phyloP scores from a whole-genome alignment of 2,888 invertebrate species.

The Labia minor region DNA sequence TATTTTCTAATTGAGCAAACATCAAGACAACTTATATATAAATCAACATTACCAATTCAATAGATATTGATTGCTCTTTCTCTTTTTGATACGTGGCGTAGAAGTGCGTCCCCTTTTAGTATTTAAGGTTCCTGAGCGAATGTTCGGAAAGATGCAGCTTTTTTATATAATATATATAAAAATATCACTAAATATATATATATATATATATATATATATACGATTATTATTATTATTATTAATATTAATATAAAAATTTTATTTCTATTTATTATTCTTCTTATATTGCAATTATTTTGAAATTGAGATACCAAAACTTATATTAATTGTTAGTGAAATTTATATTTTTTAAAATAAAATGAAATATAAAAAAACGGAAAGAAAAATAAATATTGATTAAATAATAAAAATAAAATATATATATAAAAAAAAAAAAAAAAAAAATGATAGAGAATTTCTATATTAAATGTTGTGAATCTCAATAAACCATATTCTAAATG shows the following conservation, averaged over 20 bases:
- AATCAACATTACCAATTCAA: background rate
- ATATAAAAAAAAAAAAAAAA: no score
- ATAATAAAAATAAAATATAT: no score
- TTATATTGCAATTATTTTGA: no score
- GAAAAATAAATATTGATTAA: no score
- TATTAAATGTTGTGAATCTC: conserved; percentile 8
- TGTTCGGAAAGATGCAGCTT: background rate
- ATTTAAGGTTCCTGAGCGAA: background rate
- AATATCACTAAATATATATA: background rate
- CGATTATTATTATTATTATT: background rate
- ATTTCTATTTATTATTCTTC: no score
- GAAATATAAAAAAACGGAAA: no score
- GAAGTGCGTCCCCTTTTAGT: conserved; percentile 1
- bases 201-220: conserved; percentile 8
- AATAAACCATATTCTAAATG: conserved; percentile 3
- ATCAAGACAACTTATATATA: background rate
- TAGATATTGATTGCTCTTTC: background rate
- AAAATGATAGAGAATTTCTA: background rate
- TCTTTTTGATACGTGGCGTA: conserved; percentile 5
- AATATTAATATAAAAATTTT: no score
- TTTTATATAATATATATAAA: conserved; percentile 13
- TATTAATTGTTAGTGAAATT: background rate
- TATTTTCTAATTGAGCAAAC: conserved; percentile 5
- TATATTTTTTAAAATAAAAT: background rate
- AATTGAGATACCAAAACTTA: no score